Conservation (phyloP, 2,797 vertebrate species). For the Sitta carolinensis region DNA sequence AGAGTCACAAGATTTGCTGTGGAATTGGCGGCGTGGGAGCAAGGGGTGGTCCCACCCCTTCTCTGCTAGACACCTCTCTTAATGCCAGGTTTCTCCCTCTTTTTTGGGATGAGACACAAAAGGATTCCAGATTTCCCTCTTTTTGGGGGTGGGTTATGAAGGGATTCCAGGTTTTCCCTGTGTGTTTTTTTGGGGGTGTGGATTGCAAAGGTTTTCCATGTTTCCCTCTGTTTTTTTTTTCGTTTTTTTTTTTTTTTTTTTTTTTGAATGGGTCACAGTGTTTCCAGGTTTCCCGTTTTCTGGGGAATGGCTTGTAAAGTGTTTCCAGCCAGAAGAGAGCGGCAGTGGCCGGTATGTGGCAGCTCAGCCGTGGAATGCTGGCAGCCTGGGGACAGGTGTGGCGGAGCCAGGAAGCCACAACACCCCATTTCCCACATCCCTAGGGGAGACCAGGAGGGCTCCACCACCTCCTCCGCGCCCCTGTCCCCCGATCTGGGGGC, state of each 20-base stretch:
- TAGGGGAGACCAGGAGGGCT: rapidly evolving
- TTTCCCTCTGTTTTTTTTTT: too few species aligned
- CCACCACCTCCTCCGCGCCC: rapidly evolving
- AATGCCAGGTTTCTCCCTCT: not conserved
- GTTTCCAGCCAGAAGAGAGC: not conserved
- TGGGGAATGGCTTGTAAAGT: rapidly evolving
- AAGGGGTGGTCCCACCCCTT: not conserved
- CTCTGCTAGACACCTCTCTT: not conserved
- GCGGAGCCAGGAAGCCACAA: rapidly evolving
- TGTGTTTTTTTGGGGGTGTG: too few species aligned
- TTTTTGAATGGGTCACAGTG: rapidly evolving
- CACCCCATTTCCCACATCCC: rapidly evolving
- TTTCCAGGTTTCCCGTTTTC: not conserved
- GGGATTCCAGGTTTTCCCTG: not conserved
- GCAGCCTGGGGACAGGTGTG: rapidly evolving
- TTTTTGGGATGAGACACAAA: not conserved
- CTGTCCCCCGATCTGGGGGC: rapidly evolving
- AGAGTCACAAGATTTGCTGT: not conserved
- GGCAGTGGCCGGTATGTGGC: rapidly evolving
- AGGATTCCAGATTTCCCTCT: rapidly evolving
- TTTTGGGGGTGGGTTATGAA: rapidly evolving
- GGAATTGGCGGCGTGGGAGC: rapidly evolving
- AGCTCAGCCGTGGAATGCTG: rapidly evolving
- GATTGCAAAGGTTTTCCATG: rapidly evolving
- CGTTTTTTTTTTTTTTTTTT: rapidly evolving